Evolutionary conservation across 1,140 invertebrate genomes (phyloP).

Genomic region (Bombus haemorrhoidalis): DNA sequence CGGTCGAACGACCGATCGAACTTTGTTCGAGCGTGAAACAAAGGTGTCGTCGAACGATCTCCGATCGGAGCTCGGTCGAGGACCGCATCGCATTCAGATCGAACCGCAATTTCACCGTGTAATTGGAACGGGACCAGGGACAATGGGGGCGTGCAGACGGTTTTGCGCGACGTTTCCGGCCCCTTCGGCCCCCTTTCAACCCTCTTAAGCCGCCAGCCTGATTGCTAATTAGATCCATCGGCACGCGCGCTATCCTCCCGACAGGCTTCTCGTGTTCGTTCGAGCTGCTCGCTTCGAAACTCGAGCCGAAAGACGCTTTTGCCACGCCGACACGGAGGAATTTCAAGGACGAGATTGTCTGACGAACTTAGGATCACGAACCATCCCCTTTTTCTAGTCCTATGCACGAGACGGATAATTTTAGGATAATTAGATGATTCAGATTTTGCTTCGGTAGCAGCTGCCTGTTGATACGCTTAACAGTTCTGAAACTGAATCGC

Average conservation of each 20-base stretch:
- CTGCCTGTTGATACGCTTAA: too few species aligned
- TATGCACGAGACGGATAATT: neutral
- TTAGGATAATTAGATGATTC: neutral
- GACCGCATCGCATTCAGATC: conserved; percentile 55
- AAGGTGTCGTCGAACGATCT: conserved; percentile 64
- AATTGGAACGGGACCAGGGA: conserved; percentile 62
- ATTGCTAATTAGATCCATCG: conserved; percentile 60
- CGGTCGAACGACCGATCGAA: conserved; percentile 58
- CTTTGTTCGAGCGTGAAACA: conserved; percentile 58
- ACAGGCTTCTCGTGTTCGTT: conserved; percentile 11
- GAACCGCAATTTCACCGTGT: conserved; percentile 63
- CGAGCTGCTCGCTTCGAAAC: conserved; percentile 17
- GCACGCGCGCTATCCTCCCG: conserved; percentile 1
- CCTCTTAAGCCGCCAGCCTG: conserved; percentile 50
- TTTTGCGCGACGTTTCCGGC: conserved; percentile 23
- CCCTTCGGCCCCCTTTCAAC: conserved; percentile 41
- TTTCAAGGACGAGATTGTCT: neutral
- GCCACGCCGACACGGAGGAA: neutral
- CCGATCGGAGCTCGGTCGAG: conserved; percentile 2
- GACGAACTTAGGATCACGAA: neutral
- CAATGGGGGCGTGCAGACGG: conserved; percentile 33
- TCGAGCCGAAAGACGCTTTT: neutral
- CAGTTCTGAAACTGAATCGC: too few species aligned
- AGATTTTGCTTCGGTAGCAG: too few species aligned
- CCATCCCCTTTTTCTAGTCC: neutral